Percentiles rank a stretch among this genome's conserved stretches.
These are phyloP conservation scores for Epinotia nisella DNA, from an alignment of 2,888 invertebrate genomes.

Conservation along the genomic window DNA sequence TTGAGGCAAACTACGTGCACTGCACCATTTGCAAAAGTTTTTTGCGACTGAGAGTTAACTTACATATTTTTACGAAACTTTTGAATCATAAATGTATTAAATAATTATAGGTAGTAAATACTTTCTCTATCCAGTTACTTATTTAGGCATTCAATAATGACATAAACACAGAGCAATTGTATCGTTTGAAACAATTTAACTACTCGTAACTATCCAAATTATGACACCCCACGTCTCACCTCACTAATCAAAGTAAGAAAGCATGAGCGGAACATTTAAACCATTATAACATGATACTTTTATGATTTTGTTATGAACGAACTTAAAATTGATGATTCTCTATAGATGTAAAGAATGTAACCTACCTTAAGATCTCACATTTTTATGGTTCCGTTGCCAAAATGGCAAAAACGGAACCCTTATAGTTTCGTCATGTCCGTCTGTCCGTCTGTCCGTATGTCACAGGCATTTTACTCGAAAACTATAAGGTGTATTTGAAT, in stretches of 20 bases:
- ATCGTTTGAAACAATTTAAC: slow-evolving; percentile 24
- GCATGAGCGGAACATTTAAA: not conserved
- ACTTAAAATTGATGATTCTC: too few species aligned
- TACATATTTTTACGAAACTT: not conserved
- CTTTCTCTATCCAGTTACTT: not conserved
- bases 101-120: not conserved
- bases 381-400: too few species aligned
- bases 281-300: not conserved
- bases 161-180: slow-evolving; percentile 32
- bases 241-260: slow-evolving; percentile 14
- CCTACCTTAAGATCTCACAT: too few species aligned
- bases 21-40: not conserved
- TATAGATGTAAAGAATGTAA: too few species aligned
- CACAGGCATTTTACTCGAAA: too few species aligned
- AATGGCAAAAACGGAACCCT: too few species aligned
- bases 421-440: too few species aligned
- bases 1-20: not conserved
- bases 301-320: not conserved
- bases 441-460: too few species aligned
- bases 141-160: slow-evolving; percentile 22
- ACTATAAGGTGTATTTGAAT: too few species aligned
- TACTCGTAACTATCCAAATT: slow-evolving; percentile 34
- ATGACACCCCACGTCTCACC: slow-evolving; percentile 7
- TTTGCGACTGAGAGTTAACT: not conserved
- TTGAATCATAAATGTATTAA: not conserved